Percentiles rank a stretch among this genome's conserved stretches.
phyloP scores from a whole-genome alignment of 2,113 vertebrate genomes.

The Sander vitreus region DNA sequence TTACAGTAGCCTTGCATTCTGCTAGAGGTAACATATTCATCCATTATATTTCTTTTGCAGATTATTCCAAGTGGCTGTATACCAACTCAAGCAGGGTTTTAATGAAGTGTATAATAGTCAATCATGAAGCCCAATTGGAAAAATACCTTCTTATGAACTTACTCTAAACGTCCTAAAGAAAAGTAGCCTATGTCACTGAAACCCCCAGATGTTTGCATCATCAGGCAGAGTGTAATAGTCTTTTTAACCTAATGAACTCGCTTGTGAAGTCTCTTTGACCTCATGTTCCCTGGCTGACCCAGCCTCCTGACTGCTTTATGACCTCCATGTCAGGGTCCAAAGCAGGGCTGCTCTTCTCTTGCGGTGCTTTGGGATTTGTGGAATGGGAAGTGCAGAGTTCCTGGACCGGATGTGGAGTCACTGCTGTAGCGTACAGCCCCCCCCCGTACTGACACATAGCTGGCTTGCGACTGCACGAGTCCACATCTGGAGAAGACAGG shows the following conservation, averaged over 20 bases:
- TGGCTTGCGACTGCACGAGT: conserved; percentile 31
- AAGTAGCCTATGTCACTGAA: neutral
- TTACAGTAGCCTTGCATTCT: too few relatives aligned
- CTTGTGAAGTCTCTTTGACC: neutral
- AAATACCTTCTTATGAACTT: neutral
- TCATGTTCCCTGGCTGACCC: neutral
- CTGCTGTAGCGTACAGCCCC: conserved; percentile 40
- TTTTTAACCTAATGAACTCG: neutral
- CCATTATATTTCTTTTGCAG: neutral
- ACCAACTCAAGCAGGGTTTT: neutral
- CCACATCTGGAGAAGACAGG: conserved; percentile 46
- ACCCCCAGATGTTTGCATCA: neutral
- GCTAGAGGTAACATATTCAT: too few relatives aligned
- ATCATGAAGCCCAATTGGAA: neutral
- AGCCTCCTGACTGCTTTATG: conserved; percentile 15
- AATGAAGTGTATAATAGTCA: neutral
- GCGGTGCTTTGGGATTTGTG: conserved; percentile 56
- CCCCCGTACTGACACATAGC: conserved; percentile 16
- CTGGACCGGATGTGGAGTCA: conserved; percentile 80
- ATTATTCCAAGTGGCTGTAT: neutral
- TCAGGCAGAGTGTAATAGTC: neutral
- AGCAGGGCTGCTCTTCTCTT: conserved; percentile 18
- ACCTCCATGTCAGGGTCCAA: conserved; percentile 38
- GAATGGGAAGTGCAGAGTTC: conserved; percentile 77
- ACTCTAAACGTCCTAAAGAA: neutral